phyloP scores from a whole-genome alignment of 2,888 invertebrate species.

The Azorinus chamasolen region DNA sequence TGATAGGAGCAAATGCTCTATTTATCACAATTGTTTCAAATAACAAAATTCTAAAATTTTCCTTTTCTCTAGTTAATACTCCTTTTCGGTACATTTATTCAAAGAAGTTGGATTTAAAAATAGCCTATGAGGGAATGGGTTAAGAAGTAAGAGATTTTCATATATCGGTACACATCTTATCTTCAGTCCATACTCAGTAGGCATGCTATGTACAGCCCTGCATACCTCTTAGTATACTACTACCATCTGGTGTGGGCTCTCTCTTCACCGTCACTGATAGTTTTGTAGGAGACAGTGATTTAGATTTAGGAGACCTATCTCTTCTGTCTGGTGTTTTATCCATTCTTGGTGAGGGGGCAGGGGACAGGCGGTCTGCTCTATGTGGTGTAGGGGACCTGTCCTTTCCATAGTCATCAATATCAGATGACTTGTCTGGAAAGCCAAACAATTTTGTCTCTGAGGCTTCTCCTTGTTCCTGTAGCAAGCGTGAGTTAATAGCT shows the following conservation, averaged over 20 bases:
- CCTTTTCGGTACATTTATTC: too few relatives aligned
- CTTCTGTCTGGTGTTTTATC: neutral
- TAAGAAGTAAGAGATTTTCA: too few relatives aligned
- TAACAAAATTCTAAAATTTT: too few relatives aligned
- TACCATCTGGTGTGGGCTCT: constrained; percentile 2
- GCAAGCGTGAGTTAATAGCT: neutral
- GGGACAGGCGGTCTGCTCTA: neutral
- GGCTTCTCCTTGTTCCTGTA: constrained; percentile 30
- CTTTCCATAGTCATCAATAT: neutral
- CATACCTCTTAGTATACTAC: neutral
- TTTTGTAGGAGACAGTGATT: neutral
- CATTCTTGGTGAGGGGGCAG: too few relatives aligned
- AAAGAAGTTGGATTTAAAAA: too few relatives aligned
- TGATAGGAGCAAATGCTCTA: too few relatives aligned
- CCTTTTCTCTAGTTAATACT: too few relatives aligned
- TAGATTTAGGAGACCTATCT: neutral
- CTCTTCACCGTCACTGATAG: neutral
- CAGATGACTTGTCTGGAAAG: constrained; percentile 44
- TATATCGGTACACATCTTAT: too few relatives aligned
- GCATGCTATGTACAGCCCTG: too few relatives aligned
- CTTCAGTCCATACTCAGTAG: too few relatives aligned
- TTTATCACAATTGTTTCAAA: too few relatives aligned
- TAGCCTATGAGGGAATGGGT: too few relatives aligned
- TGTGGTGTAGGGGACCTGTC: neutral
- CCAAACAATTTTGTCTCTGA: constrained; percentile 53